Base-by-base conservation (phyloP, 2,797 vertebrate genomes). In the Characodon lateralis region DNA sequence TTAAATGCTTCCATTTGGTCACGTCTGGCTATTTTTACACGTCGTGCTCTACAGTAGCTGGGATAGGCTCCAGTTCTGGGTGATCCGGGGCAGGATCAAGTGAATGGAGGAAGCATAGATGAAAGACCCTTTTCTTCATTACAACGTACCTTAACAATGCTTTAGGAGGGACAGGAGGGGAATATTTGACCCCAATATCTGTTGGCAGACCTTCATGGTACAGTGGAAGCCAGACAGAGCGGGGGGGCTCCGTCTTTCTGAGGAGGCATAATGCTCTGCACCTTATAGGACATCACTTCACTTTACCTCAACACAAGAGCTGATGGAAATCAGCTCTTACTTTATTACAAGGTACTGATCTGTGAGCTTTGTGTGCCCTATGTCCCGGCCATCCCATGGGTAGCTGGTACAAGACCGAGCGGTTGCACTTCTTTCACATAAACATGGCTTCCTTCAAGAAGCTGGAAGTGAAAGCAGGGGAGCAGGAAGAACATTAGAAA, bases 271-370 rank as follows among this genome's bases (percentile, higher is more conserved):
- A 69, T 50, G 26, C 56, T 56, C 72, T 9, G 65, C 74, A 81
- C 79, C 85, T 78, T 73, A 31, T 48, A 65, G 73, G 80, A 71
- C 20, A 31, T 83, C 87, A 35, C 35, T 35, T 35, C 35, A 35
- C 35, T 35, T 35, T 4, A 35, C 35, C 35, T 35, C 35, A 35
- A 35, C 35, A 61, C 87, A 63, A 63, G 61, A 39, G 61, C 61
- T 65, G 31, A 4, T 35, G 35, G 35, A 35, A 35, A 35, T 4
- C 35, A 35, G 35, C 4, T 3, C 4, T 3, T 35, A 35, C 35
- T 35, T 35, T 35, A 31, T 31, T 31, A 77, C 84, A 82, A 89
- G 72, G 80, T 91, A 84, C 80, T 76, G 88, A 91, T 89, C 79
- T 87, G 85, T 81, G 81, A 91, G 87, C 73, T 90, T 88, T 85